A percentile compares a stretch with the other conserved stretches of the same genome.
These are phyloP conservation scores for Cremastinae sp. DNA, from an alignment of 2,888 invertebrate genomes.

Conservation along the genomic window DNA sequence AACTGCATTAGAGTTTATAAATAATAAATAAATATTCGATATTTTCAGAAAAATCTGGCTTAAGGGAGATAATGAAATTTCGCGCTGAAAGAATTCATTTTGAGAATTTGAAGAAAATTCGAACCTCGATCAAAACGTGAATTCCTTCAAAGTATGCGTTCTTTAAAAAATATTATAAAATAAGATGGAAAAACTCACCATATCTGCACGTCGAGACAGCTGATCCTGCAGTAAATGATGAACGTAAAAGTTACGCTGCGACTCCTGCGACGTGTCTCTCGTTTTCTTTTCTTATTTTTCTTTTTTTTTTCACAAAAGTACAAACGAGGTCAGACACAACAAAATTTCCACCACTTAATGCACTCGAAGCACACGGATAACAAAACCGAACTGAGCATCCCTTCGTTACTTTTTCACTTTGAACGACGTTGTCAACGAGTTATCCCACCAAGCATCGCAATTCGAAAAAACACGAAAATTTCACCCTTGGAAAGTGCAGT, in stretches of 20 bases:
- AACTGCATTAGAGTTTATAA: no score
- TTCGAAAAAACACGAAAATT: no score
- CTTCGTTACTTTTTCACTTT: slow-evolving; percentile 5
- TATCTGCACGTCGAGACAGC: not conserved
- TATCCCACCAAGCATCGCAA: not conserved
- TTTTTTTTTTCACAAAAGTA: slow-evolving; percentile 18
- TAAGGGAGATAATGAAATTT: no score
- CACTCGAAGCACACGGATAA: slow-evolving; percentile 42
- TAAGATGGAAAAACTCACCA: no score
- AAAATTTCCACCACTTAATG: slow-evolving; percentile 32
- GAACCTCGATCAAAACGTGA: no score
- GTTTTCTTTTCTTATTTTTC: not conserved
- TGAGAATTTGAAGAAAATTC: no score
- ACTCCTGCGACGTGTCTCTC: not conserved
- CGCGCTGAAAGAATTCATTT: no score
- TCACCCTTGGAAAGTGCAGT: slow-evolving; percentile 6
- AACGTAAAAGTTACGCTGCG: not conserved
- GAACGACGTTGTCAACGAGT: slow-evolving; percentile 1
- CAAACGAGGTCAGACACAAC: slow-evolving; percentile 23
- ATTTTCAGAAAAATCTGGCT: no score
- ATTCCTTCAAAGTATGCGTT: no score
- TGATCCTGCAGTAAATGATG: not conserved
- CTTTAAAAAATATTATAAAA: no score
- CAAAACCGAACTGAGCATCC: slow-evolving; percentile 21
- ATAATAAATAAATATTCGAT: no score